Evolutionary conservation across 2,113 vertebrate species (phyloP).

Genomic region (Vulpes lagopus): DNA sequence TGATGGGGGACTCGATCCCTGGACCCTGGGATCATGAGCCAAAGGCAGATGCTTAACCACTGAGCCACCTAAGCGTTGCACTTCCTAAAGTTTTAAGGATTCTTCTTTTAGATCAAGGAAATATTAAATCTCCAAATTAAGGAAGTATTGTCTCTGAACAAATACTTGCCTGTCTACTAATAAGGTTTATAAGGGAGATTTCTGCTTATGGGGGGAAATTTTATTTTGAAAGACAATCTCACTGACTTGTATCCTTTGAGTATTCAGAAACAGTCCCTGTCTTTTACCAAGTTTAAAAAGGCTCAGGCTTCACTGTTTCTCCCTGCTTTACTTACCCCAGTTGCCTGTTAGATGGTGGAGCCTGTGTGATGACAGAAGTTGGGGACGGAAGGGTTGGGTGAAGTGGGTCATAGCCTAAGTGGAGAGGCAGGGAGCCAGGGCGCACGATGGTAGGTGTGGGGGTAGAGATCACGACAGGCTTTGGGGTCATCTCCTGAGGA

Average conservation of each 20-base stretch:
- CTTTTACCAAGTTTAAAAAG: slow-evolving; percentile 47
- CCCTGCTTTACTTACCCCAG: slow-evolving; percentile 91
- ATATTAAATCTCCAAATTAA: slow-evolving; percentile 55
- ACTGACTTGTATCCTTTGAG: slow-evolving; percentile 13
- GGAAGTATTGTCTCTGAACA: neutral
- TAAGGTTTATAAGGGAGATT: slow-evolving; percentile 23
- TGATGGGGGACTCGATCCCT: too few species aligned
- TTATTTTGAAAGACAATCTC: slow-evolving; percentile 66
- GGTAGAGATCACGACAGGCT: slow-evolving; percentile 91
- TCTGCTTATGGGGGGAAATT: neutral
- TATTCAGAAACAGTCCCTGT: slow-evolving; percentile 32
- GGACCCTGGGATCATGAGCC: too few species aligned
- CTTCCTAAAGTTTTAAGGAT: slow-evolving; percentile 61
- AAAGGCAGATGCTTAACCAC: too few species aligned
- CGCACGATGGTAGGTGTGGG: slow-evolving; percentile 97
- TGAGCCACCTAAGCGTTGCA: too few species aligned
- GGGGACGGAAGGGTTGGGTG: slow-evolving; percentile 97
- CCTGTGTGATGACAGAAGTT: slow-evolving; percentile 98
- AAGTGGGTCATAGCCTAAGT: slow-evolving; percentile 94
- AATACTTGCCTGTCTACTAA: slow-evolving; percentile 31
- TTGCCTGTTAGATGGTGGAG: slow-evolving; percentile 95
- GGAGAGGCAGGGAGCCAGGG: slow-evolving; percentile 95
- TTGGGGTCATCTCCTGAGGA: slow-evolving; percentile 88
- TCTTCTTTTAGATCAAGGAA: slow-evolving; percentile 43
- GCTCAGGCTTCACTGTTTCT: neutral